phyloP scores from a whole-genome alignment of 1,140 invertebrate genomes.

The Zaprionus vittiger region DNA sequence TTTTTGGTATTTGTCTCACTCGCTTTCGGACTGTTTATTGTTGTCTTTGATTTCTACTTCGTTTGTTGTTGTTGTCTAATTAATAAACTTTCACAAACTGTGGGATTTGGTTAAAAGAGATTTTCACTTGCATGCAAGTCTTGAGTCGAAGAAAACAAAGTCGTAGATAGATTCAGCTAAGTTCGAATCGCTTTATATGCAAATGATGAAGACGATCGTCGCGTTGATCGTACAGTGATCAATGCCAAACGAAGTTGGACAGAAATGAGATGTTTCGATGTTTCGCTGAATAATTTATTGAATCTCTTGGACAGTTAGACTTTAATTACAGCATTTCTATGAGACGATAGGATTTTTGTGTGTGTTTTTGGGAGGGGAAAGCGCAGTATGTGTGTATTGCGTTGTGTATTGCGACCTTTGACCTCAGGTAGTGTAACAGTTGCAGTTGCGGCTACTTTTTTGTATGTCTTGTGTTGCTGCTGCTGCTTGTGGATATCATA shows the following conservation, averaged over 20 bases:
- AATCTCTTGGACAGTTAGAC: slow-evolving; percentile 69
- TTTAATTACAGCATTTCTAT: slow-evolving; percentile 76
- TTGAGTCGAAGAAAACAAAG: slow-evolving; percentile 18
- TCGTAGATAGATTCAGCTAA: slow-evolving; percentile 35
- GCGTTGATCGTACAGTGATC: slow-evolving; percentile 30
- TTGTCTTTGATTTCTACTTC: slow-evolving; percentile 18
- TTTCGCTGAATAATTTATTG: slow-evolving; percentile 67
- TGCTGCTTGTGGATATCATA: slow-evolving; percentile 65
- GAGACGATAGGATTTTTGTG: background rate
- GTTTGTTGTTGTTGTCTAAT: slow-evolving; percentile 62
- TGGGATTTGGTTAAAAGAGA: slow-evolving; percentile 37
- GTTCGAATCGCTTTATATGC: slow-evolving; percentile 72
- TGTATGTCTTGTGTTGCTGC: background rate
- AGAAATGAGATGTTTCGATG: slow-evolving; percentile 8
- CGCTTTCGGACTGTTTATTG: slow-evolving; percentile 19
- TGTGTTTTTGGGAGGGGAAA: slow-evolving; percentile 18
- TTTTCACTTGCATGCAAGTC: slow-evolving; percentile 71
- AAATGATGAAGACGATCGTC: slow-evolving; percentile 50
- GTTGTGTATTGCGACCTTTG: slow-evolving; percentile 51
- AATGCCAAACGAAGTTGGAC: slow-evolving; percentile 21
- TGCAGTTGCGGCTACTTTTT: slow-evolving; percentile 44
- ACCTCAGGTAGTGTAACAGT: slow-evolving; percentile 64
- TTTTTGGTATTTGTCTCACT: slow-evolving; percentile 12
- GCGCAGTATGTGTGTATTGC: slow-evolving; percentile 1
- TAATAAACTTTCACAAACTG: slow-evolving; percentile 80